phyloP scores from a whole-genome alignment of 2,113 vertebrate genomes.

The Fregata magnificens region DNA sequence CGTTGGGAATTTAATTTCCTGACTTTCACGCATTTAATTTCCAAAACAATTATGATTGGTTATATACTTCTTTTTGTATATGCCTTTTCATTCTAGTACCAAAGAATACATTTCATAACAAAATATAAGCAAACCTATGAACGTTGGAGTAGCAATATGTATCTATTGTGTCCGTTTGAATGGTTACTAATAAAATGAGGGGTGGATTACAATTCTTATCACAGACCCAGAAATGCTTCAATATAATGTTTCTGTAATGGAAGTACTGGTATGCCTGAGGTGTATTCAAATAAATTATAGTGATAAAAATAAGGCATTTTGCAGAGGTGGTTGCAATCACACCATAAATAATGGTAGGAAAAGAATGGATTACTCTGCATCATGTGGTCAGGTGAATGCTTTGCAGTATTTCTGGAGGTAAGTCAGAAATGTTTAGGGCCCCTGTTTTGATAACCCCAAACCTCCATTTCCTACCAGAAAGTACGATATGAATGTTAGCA shows the following conservation, averaged over 20 bases:
- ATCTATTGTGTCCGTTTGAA: not conserved
- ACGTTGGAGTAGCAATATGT: not conserved
- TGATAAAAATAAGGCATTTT: not conserved
- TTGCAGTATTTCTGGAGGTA: not conserved
- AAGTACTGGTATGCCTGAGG: not conserved
- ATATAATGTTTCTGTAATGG: not conserved
- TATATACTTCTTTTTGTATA: not conserved
- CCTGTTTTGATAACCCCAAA: not conserved
- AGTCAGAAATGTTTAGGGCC: not conserved
- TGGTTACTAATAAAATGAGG: not conserved
- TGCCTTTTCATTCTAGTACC: not conserved
- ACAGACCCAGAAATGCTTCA: not conserved
- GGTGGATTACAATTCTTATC: not conserved
- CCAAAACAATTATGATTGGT: not conserved
- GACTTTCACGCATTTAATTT: not conserved
- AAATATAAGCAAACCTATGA: not conserved
- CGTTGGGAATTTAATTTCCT: slow-evolving; percentile 31
- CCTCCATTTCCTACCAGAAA: not conserved
- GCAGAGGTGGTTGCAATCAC: not conserved
- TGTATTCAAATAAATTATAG: not conserved
- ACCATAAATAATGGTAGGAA: not conserved
- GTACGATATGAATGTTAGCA: not conserved
- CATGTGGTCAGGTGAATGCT: not conserved
- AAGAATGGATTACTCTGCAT: not conserved
- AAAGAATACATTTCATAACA: not conserved